Evolutionary conservation across 37 sponge, comb jelly and placozoan genomes (phyloP), one percentile per base, ranked within the genome.

Genomic region (Aplysina aerophoba): DNA sequence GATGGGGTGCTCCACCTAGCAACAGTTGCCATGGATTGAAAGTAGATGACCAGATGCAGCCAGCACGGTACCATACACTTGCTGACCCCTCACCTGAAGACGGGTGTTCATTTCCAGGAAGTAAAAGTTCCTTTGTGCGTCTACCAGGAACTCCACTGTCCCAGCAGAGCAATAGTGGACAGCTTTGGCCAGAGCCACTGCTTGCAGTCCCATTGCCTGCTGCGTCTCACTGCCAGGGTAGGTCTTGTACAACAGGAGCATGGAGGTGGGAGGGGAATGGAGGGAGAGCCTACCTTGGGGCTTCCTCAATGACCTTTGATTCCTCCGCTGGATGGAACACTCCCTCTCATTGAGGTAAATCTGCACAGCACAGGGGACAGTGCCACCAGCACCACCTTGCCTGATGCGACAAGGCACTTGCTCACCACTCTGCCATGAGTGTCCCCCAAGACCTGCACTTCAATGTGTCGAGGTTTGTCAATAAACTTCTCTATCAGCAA

Each of bases 51-150:
- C 64, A n/a, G 11, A 28, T 62, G 28, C n/a, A n/a, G n/a, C 2
- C 64, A 17, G 34, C 34, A 69, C 19, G 2, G 40, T 4, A 78
- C n/a, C 4, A 24, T 12, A 28, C 65, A 8, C 65, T 8, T 5
- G 11, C 11, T 34, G 15, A n/a, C 41, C 4, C 4, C 38, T 25
- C 41, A 87, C 92, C 84, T 99, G 99, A 24, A 99, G 81, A 20
- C 99, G 80, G n/a, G 99, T 99, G 86, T 99, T 99, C 99, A 99
- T 99, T 61, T 99, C 99, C 66, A 99, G 85, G 89, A 99, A 99
- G 74, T 97, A 99, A 81, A 99, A 99, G 82, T 95, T 97, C 63
- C 81, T 93, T 61, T 87, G 83, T 21, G 90, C 85, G 80, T 99
- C 99, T 24, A 99, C 99, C 36, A 99, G 91, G 87, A 99, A 99